phyloP scores from a whole-genome alignment of 2,113 vertebrate species.

The Rynchops niger region DNA sequence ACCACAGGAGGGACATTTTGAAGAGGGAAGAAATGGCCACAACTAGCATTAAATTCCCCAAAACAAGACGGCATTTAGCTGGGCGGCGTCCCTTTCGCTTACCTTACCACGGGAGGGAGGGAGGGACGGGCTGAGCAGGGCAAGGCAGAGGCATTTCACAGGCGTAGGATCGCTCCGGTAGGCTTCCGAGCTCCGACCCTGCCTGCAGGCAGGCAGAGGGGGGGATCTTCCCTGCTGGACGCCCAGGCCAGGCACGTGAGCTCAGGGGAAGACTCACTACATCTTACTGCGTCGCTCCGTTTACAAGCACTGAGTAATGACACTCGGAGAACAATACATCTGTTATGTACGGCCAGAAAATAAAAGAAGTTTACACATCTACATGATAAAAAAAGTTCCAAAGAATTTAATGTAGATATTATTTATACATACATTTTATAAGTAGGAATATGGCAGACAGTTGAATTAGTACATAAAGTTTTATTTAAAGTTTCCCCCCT shows the following conservation, averaged over 20 bases:
- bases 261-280: not conserved
- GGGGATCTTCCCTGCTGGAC: not conserved
- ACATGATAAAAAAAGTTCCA: conserved; percentile 61
- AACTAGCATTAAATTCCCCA: not conserved
- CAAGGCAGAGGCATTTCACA: not conserved
- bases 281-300: accelerated
- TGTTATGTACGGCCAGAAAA: not conserved
- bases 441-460: conserved; percentile 70
- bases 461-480: conserved; percentile 84
- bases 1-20: not conserved
- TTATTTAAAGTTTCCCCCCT: conserved; percentile 86
- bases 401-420: conserved; percentile 64
- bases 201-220: not conserved
- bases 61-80: not conserved
- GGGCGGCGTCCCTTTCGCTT: not conserved
- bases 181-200: not conserved
- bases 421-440: conserved; percentile 66
- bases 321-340: not conserved
- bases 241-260: not conserved
- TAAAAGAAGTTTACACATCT: conserved; percentile 37
- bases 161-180: accelerated
- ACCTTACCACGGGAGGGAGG: not conserved
- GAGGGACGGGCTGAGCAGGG: accelerated
- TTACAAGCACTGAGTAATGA: not conserved
- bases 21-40: not conserved